phyloP scores from a whole-genome alignment of 2,797 vertebrate species.

The Pseudomugil gertrudae region DNA sequence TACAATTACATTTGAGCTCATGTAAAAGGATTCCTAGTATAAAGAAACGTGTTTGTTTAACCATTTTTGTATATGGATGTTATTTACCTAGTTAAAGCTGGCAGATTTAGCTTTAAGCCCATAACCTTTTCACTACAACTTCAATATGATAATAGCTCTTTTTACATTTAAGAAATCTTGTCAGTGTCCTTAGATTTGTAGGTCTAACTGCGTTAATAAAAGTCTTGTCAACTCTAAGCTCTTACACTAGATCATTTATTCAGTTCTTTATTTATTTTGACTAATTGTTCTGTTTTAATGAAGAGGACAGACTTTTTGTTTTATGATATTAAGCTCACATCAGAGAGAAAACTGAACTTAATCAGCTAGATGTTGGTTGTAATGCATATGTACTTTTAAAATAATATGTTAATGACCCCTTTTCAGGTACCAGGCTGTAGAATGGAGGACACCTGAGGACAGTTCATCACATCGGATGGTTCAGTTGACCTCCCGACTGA shows the following conservation, averaged over 20 bases:
- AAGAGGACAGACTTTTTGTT: neutral
- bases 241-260: neutral
- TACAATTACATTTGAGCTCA: neutral
- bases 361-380: slow-evolving; percentile 14
- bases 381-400: slow-evolving; percentile 9
- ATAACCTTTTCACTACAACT: neutral
- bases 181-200: neutral
- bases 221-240: neutral
- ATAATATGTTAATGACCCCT: slow-evolving; percentile 21
- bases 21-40: neutral
- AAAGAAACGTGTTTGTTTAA: neutral
- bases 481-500: slow-evolving; percentile 45
- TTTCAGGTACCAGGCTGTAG: slow-evolving; percentile 46
- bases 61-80: neutral
- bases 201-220: neutral
- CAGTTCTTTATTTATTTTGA: neutral
- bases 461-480: slow-evolving; percentile 50
- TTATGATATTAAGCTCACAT: neutral
- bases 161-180: neutral
- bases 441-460: slow-evolving; percentile 72
- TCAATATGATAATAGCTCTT: neutral
- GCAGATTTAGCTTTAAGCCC: neutral
- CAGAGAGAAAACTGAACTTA: slow-evolving; percentile 6
- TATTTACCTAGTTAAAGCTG: neutral
- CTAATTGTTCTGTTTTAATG: neutral